phyloP scores from a whole-genome alignment of 2,888 invertebrate genomes.

The Acleris holmiana region DNA sequence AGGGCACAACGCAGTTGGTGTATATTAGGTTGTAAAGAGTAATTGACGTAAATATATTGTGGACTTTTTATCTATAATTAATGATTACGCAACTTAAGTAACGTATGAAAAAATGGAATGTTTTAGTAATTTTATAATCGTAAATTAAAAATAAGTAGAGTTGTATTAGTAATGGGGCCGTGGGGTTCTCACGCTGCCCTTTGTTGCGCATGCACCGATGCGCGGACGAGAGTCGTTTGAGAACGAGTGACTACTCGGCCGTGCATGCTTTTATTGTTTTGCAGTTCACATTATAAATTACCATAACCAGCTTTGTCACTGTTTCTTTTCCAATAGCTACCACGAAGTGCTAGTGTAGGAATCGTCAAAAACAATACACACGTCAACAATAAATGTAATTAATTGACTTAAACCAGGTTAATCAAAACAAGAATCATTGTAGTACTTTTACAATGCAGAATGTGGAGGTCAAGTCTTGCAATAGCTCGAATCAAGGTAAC shows the following conservation, averaged over 20 bases:
- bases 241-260: slow-evolving; percentile 11
- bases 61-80: too few species aligned
- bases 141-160: slow-evolving; percentile 22
- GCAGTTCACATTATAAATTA: background rate
- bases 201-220: slow-evolving; percentile 35
- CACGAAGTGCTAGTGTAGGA: too few species aligned
- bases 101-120: slow-evolving; percentile 10
- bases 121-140: slow-evolving; percentile 14
- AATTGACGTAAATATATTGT: too few species aligned
- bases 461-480: slow-evolving; percentile 26
- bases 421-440: slow-evolving; percentile 12
- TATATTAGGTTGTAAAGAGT: too few species aligned
- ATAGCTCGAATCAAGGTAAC: slow-evolving; percentile 28
- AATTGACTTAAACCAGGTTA: too few species aligned
- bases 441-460: slow-evolving; percentile 33
- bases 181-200: slow-evolving; percentile 36
- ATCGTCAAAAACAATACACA: too few species aligned
- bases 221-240: slow-evolving; percentile 20
- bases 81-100: background rate
- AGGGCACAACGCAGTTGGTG: too few species aligned
- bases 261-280: slow-evolving; percentile 8
- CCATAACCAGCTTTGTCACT: too few species aligned
- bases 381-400: too few species aligned
- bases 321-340: too few species aligned
- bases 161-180: slow-evolving; percentile 28